phyloP scores from a whole-genome alignment of 1,140 invertebrate genomes.

The Musca vetustissima region DNA sequence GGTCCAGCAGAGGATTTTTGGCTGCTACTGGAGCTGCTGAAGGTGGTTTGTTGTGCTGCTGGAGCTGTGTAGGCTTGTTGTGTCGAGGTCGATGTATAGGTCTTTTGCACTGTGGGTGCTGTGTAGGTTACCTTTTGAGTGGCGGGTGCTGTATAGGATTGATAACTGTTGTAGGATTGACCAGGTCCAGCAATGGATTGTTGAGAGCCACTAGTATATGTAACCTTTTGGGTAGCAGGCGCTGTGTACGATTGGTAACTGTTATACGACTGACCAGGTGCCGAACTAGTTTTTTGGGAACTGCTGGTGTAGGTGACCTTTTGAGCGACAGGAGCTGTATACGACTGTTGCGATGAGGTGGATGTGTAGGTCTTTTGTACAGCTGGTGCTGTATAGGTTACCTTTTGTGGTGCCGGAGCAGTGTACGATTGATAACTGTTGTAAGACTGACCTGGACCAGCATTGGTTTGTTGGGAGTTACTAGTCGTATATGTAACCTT shows the following conservation, averaged over 20 bases:
- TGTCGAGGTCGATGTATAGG: not conserved
- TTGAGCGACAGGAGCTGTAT: too few relatives aligned
- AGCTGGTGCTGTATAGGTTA: too few relatives aligned
- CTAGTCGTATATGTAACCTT: not conserved
- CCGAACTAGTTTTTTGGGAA: not conserved
- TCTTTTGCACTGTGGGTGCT: slow-evolving; percentile 6
- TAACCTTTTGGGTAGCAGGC: slow-evolving; percentile 3
- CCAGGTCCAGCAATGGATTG: not conserved
- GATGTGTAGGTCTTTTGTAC: too few relatives aligned
- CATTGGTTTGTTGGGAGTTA: too few relatives aligned
- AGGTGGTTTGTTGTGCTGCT: slow-evolving; percentile 2
- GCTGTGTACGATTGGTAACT: not conserved
- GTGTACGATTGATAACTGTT: too few relatives aligned
- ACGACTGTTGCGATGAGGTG: too few relatives aligned
- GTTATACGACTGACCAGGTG: not conserved
- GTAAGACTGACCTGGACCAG: too few relatives aligned
- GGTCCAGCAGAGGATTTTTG: slow-evolving; percentile 1
- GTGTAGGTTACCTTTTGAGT: not conserved
- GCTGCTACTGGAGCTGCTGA: not conserved
- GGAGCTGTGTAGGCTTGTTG: slow-evolving; percentile 19
- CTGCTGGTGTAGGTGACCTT: not conserved
- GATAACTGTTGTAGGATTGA: slow-evolving; percentile 4
- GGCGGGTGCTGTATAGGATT: slow-evolving; percentile 6
- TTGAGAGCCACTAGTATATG: not conserved
- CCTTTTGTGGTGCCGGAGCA: not conserved